Base-by-base conservation (phyloP, 2,113 vertebrate genomes). In the Campylomormyrus tamandua region DNA sequence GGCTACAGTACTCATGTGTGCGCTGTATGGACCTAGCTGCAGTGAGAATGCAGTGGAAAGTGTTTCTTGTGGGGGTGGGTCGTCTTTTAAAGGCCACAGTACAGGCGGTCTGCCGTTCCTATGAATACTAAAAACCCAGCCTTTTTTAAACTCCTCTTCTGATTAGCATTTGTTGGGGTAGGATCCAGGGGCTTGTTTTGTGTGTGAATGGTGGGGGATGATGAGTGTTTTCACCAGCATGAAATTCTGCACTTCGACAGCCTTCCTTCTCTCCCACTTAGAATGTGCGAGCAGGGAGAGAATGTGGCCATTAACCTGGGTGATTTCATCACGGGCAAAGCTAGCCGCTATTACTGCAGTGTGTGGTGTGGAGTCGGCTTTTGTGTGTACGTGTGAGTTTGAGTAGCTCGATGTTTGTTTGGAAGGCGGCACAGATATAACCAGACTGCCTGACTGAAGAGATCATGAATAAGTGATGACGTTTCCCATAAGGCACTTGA, bases 81-180 rank as follows among this genome's bases (percentile, higher is more conserved):
- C 19, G 7, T 39, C 35, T 48, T 83, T n/a, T 48, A 83, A 83
- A 46, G 35, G 80, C 80, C 80, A 45, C 21, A n/a, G 39, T 48
- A 83, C 45, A 48, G 45, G 83, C 21, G 8, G 42, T 48, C 83
- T 48, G 83, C 45, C 45, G 19, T 84, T 48, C 83, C 45, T 84
- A 48, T 84, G 83, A 84, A 84, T 84, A 46, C 83, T 84, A 84
- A 84, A 84, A 48, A 9, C 19, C 42, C 83, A 24, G 77, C 39
- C 83, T 84, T 84, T 46, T 84, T 84, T 48, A 84, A 80, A 80
- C 74, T 80, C 35, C n/a, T 46, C 21, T 84, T 10, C 83, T n/a
- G 21, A 84, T 84, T 84, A 84, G 45, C 83, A 84, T 84, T 48
- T 46, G 35, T n/a, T 84, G 83, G 83, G 42, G 35, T 84, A n/a